phyloP scores from a whole-genome alignment of 2,888 invertebrate genomes.

The Noctuana brunneofusca region DNA sequence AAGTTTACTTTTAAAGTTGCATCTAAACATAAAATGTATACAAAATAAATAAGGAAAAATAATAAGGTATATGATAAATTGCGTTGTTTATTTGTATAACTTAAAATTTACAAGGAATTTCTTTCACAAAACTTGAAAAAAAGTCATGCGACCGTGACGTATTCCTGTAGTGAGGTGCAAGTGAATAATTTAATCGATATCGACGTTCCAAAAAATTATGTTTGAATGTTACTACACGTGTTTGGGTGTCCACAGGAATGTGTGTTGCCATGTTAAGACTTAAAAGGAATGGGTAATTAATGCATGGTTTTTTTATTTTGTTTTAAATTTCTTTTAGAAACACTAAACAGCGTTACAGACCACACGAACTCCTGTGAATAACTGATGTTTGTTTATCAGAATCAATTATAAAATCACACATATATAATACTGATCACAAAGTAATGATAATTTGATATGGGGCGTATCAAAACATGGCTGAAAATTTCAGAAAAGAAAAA shows the following conservation, averaged over 20 bases:
- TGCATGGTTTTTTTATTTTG: constrained; percentile 58
- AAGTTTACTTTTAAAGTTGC: no score
- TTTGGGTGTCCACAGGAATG: constrained; percentile 79
- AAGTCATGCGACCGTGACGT: not conserved
- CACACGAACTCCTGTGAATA: constrained; percentile 69
- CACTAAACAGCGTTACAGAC: constrained; percentile 37
- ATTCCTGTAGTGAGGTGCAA: constrained; percentile 15
- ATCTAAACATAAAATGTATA: no score
- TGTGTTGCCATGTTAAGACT: constrained; percentile 68
- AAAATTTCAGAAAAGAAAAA: not conserved
- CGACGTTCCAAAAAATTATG: constrained; percentile 32
- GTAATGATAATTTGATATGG: constrained; percentile 14
- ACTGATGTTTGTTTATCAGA: constrained; percentile 52
- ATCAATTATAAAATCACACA: constrained; percentile 27
- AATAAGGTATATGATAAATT: no score
- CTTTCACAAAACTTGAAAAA: not conserved
- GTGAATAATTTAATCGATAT: constrained; percentile 31
- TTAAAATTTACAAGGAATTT: no score
- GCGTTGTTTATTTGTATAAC: no score
- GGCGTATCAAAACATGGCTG: constrained; percentile 38
- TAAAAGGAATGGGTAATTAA: constrained; percentile 64
- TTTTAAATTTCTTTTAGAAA: constrained; percentile 37
- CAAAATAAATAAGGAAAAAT: no score
- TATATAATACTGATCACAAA: constrained; percentile 19
- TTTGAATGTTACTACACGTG: constrained; percentile 56